These are phyloP conservation scores for Pogonus chalceus DNA, from an alignment of 1,140 invertebrate genomes.

Conservation along the genomic window DNA sequence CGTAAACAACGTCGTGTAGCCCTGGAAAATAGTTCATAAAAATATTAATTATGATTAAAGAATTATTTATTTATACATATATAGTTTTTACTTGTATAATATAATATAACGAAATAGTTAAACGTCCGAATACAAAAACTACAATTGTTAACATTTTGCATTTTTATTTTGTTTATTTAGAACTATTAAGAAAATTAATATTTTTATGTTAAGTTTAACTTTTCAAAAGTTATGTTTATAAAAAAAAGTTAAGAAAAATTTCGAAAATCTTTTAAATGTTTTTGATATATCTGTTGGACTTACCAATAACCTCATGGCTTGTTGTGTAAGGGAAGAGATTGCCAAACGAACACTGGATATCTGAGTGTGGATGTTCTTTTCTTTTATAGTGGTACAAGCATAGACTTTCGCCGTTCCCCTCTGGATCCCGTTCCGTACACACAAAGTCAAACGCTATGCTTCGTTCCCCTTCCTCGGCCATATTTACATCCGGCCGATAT, in stretches of 20 bases:
- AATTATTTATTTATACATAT: too few relatives aligned
- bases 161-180: too few relatives aligned
- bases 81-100: too few relatives aligned
- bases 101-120: too few relatives aligned
- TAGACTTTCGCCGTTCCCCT: slow-evolving; percentile 18
- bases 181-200: too few relatives aligned
- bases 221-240: too few relatives aligned
- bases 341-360: slow-evolving; percentile 21
- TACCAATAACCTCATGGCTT: slow-evolving; percentile 29
- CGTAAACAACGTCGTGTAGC: slow-evolving; percentile 38
- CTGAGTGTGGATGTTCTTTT: slow-evolving; percentile 5
- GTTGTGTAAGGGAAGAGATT: slow-evolving; percentile 9
- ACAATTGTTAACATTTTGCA: too few relatives aligned
- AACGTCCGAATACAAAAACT: too few relatives aligned
- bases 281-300: slow-evolving; percentile 17
- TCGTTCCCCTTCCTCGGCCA: slow-evolving; percentile 17
- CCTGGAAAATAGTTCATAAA: too few relatives aligned
- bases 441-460: not conserved
- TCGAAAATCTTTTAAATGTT: too few relatives aligned
- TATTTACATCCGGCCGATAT: not conserved
- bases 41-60: slow-evolving; percentile 10
- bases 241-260: too few relatives aligned
- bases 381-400: slow-evolving; percentile 20
- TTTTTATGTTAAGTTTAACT: too few relatives aligned
- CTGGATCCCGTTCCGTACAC: not conserved